Conservation (phyloP, 1,140 invertebrate species). For the Phymastichus coffea region DNA sequence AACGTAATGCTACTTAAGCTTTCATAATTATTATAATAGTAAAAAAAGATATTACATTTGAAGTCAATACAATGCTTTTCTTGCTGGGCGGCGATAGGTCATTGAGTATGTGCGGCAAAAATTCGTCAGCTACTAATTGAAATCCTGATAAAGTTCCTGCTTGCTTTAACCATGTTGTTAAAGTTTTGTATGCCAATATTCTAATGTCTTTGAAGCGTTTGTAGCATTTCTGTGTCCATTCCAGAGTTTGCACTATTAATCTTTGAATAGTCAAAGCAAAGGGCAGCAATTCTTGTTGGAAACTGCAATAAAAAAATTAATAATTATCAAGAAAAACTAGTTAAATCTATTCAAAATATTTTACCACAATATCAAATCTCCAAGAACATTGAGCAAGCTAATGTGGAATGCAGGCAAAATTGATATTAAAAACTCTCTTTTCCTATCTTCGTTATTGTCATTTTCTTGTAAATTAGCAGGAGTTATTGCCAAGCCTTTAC, state of each 20-base stretch:
- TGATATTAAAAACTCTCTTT: constrained; percentile 7
- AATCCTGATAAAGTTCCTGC: constrained; percentile 17
- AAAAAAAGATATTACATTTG: constrained; percentile 7
- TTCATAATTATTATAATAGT: not conserved
- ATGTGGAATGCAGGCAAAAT: constrained; percentile 12
- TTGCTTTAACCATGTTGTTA: constrained; percentile 10
- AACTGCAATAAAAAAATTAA: constrained; percentile 4
- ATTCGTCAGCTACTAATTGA: constrained; percentile 9
- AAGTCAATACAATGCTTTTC: not conserved
- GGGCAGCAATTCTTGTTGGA: constrained; percentile 10
- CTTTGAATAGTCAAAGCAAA: constrained; percentile 8
- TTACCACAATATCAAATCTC: constrained; percentile 12
- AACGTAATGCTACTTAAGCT: too few relatives aligned
- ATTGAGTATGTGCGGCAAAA: constrained; percentile 1
- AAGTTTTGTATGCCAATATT: constrained; percentile 1
- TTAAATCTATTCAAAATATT: not conserved
- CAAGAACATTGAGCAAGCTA: constrained; percentile 6
- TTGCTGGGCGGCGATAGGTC: constrained; percentile 4
- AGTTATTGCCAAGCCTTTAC: constrained; percentile 17
- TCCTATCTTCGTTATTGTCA: not conserved
- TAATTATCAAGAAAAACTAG: not conserved
- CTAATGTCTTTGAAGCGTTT: constrained; percentile 1
- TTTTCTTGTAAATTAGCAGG: constrained; percentile 6
- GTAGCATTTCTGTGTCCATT: not conserved
- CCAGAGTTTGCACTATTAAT: constrained; percentile 13